Evolutionary conservation across 1,140 invertebrate species (phyloP).

Genomic region (Hyposmocoma kahamanoa): DNA sequence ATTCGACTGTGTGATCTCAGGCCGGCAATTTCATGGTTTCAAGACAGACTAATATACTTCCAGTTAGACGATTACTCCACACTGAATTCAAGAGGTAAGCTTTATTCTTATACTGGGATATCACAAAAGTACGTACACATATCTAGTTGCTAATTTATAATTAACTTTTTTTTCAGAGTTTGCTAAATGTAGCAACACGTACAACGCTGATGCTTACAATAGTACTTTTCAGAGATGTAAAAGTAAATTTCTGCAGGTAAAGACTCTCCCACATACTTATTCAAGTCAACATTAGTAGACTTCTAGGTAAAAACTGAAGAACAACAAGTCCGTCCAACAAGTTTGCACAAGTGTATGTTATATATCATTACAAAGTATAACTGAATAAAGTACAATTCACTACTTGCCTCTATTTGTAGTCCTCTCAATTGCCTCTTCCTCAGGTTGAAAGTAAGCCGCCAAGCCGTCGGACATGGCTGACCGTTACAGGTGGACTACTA

Average conservation of each 20-base stretch:
- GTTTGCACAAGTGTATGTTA: too few relatives aligned
- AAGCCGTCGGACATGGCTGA: slow-evolving; percentile 62
- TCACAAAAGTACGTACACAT: not conserved
- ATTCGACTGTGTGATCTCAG: slow-evolving; percentile 50
- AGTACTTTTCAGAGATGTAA: slow-evolving; percentile 37
- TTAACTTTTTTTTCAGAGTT: slow-evolving; percentile 37
- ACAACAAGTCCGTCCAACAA: too few relatives aligned
- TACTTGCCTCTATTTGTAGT: too few relatives aligned
- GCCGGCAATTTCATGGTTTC: slow-evolving; percentile 52
- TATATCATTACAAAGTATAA: too few relatives aligned
- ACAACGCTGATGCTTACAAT: slow-evolving; percentile 31
- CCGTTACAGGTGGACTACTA: slow-evolving; percentile 51
- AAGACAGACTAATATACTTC: slow-evolving; percentile 46
- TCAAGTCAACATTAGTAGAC: too few relatives aligned
- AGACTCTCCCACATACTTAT: too few relatives aligned
- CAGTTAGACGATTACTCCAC: slow-evolving; percentile 47
- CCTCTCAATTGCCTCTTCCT: too few relatives aligned
- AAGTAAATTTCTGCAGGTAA: slow-evolving; percentile 39
- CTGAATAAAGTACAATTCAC: too few relatives aligned
- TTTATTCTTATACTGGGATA: not conserved
- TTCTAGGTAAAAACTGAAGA: too few relatives aligned
- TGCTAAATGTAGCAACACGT: slow-evolving; percentile 28
- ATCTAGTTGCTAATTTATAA: not conserved
- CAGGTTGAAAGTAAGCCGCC: slow-evolving; percentile 45
- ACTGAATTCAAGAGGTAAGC: slow-evolving; percentile 53